Evolutionary conservation across 2,113 vertebrate species (phyloP).

Genomic region (Neoarius graeffei): DNA sequence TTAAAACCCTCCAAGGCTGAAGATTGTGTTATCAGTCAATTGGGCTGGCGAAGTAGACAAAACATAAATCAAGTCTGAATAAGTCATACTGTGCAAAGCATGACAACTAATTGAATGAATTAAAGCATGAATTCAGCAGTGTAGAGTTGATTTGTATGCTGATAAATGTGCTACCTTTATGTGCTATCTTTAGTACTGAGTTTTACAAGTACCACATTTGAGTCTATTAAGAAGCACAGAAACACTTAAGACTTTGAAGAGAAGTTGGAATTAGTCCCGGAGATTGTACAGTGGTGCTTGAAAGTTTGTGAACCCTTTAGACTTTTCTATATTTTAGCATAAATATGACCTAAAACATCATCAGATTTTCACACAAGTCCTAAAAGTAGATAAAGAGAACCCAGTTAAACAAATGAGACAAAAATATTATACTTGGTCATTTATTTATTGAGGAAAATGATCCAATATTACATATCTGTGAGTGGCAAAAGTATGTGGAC

Average conservation of each 20-base stretch:
- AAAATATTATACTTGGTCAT: too few relatives aligned
- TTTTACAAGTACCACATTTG: not conserved
- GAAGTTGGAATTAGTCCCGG: not conserved
- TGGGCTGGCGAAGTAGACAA: not conserved
- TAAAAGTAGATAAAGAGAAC: too few relatives aligned
- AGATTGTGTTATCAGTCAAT: not conserved
- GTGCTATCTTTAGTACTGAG: not conserved
- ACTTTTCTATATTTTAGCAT: too few relatives aligned
- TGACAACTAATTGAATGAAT: not conserved
- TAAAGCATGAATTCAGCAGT: not conserved
- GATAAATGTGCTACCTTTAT: not conserved
- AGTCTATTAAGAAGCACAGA: not conserved
- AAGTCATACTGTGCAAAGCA: not conserved
- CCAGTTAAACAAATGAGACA: too few relatives aligned
- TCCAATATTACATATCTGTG: too few relatives aligned
- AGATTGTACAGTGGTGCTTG: not conserved
- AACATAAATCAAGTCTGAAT: not conserved
- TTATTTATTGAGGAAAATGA: too few relatives aligned
- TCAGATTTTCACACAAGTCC: too few relatives aligned
- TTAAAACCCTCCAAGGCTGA: not conserved
- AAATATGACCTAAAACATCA: too few relatives aligned
- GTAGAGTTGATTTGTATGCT: not conserved
- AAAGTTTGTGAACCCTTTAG: too few relatives aligned
- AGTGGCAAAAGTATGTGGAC: too few relatives aligned
- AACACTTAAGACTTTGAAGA: constrained; percentile 5